Evolutionary conservation across 1,140 invertebrate species (phyloP).

Genomic region (Eriocheir sinensis): DNA sequence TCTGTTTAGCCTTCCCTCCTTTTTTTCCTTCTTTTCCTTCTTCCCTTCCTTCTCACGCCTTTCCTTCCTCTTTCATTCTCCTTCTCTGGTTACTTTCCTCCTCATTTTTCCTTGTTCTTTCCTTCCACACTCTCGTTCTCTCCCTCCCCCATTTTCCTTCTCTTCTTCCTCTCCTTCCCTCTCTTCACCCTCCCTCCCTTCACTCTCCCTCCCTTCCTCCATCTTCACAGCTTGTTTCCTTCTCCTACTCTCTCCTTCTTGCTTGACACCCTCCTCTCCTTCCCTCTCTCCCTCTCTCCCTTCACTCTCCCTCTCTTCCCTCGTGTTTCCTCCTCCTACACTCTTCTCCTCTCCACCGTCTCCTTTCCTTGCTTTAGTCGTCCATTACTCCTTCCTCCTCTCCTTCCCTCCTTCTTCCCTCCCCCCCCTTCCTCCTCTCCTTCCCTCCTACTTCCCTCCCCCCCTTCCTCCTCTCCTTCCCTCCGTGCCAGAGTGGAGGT

Average conservation of each 20-base stretch:
- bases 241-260: neutral
- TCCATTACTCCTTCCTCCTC: neutral
- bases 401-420: neutral
- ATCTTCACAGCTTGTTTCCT: too few species aligned
- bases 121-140: neutral
- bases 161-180: neutral
- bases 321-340: neutral
- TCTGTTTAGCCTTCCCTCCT: too few species aligned
- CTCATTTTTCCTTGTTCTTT: too few species aligned
- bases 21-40: too few species aligned
- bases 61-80: neutral
- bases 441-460: constrained; percentile 17
- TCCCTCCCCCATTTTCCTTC: neutral
- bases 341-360: neutral
- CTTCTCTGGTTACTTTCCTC: neutral
- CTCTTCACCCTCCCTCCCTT: neutral
- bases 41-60: too few species aligned
- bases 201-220: too few species aligned
- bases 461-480: neutral
- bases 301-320: too few species aligned
- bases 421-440: neutral
- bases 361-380: too few species aligned
- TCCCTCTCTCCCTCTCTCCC: too few species aligned
- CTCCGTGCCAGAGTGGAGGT: neutral
- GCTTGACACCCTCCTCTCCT: too few species aligned